Conservation (phyloP, 2,797 vertebrate species). For the Myiotriccus ornatus region DNA sequence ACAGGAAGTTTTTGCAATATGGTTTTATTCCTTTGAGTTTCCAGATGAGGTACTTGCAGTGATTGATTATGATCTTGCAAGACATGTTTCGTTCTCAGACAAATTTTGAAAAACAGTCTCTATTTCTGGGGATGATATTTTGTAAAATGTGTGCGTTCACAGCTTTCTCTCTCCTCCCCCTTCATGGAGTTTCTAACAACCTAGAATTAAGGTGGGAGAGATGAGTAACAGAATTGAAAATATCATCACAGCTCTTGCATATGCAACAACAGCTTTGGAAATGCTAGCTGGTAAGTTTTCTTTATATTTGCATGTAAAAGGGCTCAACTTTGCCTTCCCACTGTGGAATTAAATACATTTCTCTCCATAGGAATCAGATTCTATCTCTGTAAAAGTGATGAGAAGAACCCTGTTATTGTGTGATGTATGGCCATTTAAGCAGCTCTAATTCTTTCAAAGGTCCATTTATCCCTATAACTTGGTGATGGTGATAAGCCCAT, state of each 20-base stretch:
- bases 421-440: neutral
- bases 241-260: conserved; percentile 28
- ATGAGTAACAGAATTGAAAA: conserved; percentile 46
- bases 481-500: neutral
- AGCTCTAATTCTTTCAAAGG: neutral
- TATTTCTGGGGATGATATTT: conserved; percentile 29
- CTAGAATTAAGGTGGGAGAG: conserved; percentile 60
- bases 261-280: conserved; percentile 36
- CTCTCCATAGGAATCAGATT: neutral
- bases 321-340: neutral
- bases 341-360: neutral
- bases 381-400: neutral
- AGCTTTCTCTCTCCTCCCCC: conserved; percentile 9
- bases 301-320: conserved; percentile 23
- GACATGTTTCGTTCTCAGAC: neutral
- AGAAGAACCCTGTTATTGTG: neutral
- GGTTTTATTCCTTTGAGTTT: neutral
- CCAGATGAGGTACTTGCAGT: conserved; percentile 23
- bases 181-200: neutral
- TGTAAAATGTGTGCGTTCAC: neutral
- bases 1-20: neutral
- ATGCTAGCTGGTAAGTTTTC: conserved; percentile 23
- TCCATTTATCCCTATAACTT: neutral
- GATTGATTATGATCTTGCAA: conserved; percentile 27
- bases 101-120: neutral